A percentile compares a stretch with the other conserved stretches of the same genome.
phyloP scores from a whole-genome alignment of 1,140 invertebrate species.

The Maniola jurtina region DNA sequence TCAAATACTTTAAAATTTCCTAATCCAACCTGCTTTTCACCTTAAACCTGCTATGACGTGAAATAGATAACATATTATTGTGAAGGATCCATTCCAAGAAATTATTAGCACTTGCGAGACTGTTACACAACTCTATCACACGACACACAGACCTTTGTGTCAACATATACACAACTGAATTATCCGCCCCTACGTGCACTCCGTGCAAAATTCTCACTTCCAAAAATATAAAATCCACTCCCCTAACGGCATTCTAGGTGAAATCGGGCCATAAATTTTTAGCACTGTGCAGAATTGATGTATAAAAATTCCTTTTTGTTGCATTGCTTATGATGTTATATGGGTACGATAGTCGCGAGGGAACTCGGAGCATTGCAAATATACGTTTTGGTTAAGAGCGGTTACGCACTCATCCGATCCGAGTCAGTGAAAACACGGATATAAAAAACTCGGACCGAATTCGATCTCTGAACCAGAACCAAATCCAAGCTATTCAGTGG shows the following conservation, averaged over 20 bases:
- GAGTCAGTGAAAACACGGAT: no score
- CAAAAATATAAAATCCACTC: constrained; percentile 9
- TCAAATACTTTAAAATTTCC: no score
- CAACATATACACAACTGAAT: constrained; percentile 6
- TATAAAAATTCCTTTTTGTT: constrained; percentile 1
- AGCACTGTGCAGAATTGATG: constrained; percentile 1
- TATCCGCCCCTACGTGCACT: background rate
- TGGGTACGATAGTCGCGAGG: background rate
- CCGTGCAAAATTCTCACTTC: background rate
- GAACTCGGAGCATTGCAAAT: background rate
- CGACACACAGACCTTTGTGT: background rate
- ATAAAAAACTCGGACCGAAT: no score
- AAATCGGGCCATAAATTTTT: constrained; percentile 7
- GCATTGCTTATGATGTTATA: background rate
- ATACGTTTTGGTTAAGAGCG: background rate
- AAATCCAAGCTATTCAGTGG: no score
- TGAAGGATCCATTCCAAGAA: no score
- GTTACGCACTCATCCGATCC: no score
- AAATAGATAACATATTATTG: no score
- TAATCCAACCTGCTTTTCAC: no score
- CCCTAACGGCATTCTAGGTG: background rate
- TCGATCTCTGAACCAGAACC: no score
- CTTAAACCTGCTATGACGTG: no score
- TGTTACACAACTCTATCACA: background rate
- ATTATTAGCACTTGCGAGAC: background rate